Conservation (phyloP, 2,888 invertebrate species). For the Ditula angustiorana region DNA sequence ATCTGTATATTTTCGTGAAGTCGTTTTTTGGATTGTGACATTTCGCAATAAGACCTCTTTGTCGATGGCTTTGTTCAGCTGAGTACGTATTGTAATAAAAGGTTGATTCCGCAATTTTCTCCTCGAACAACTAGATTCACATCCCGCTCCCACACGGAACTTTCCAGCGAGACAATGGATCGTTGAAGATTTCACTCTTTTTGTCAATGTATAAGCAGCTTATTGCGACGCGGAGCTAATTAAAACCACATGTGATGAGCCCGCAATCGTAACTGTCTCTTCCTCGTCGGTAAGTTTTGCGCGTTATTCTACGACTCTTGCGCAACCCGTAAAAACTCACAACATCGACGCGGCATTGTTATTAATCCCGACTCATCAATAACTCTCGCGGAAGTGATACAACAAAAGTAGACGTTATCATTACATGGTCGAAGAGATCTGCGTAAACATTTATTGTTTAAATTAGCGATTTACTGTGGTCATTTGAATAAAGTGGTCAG, state of each 20-base stretch:
- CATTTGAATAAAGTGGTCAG: slow-evolving; percentile 52
- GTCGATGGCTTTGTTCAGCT: slow-evolving; percentile 32
- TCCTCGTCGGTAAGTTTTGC: slow-evolving; percentile 63
- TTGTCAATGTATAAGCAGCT: slow-evolving; percentile 68
- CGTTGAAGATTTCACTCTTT: slow-evolving; percentile 81
- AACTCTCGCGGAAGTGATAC: slow-evolving; percentile 16
- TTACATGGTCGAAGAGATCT: slow-evolving; percentile 1
- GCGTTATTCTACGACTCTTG: slow-evolving; percentile 44
- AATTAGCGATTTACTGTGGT: slow-evolving; percentile 52
- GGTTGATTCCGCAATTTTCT: slow-evolving; percentile 72
- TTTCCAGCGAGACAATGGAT: slow-evolving; percentile 77
- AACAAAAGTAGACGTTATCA: neutral
- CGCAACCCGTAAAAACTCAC: slow-evolving; percentile 22
- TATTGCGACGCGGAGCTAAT: slow-evolving; percentile 65
- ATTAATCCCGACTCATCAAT: slow-evolving; percentile 7
- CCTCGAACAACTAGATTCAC: slow-evolving; percentile 56
- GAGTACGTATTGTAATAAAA: slow-evolving; percentile 48
- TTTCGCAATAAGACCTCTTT: slow-evolving; percentile 27
- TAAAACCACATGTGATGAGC: slow-evolving; percentile 57
- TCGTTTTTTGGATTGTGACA: slow-evolving; percentile 14
- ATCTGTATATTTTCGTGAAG: neutral
- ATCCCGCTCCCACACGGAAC: slow-evolving; percentile 73
- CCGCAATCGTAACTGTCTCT: slow-evolving; percentile 57
- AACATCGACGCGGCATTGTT: slow-evolving; percentile 6
- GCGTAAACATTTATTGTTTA: slow-evolving; percentile 49